A percentile compares a stretch with the other conserved stretches of the same genome.
phyloP scores from a whole-genome alignment of 2,888 invertebrate genomes.

The Eristalis pertinax region DNA sequence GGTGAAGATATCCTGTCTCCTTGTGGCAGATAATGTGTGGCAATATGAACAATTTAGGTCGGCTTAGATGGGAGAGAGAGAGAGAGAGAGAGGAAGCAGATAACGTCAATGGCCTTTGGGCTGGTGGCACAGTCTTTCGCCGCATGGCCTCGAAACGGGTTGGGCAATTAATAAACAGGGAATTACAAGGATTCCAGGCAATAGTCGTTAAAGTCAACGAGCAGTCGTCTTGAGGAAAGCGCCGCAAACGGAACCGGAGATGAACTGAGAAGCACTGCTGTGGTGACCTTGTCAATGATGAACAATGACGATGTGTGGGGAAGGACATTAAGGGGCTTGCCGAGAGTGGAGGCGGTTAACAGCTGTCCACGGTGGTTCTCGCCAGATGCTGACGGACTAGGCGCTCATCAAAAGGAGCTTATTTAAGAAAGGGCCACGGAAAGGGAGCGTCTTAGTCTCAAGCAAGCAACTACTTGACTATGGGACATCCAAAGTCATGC shows the following conservation, averaged over 20 bases:
- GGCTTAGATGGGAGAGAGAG: conserved; percentile 61
- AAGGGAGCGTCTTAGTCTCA: too few relatives aligned
- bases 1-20: conserved; percentile 49
- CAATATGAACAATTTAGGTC: conserved; percentile 67
- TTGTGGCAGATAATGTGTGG: conserved; percentile 68
- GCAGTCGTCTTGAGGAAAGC: not conserved
- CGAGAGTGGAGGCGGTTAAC: not conserved
- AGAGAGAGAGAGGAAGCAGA: too few relatives aligned
- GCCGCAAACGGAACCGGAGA: not conserved
- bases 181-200: conserved; percentile 35
- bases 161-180: conserved; percentile 58
- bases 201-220: conserved; percentile 17
- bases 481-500: too few relatives aligned
- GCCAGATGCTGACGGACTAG: too few relatives aligned
- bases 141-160: conserved; percentile 39
- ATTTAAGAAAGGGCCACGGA: too few relatives aligned
- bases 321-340: not conserved
- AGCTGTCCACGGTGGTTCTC: too few relatives aligned
- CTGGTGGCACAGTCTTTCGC: conserved; percentile 12
- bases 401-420: too few relatives aligned
- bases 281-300: conserved; percentile 44
- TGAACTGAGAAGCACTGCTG: not conserved
- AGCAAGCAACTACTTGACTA: too few relatives aligned
- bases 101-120: conserved; percentile 64
- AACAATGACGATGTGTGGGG: not conserved